Evolutionary conservation across 1,140 invertebrate genomes (phyloP), one percentile per base, ranked within the genome.

Genomic region (Drosophila pseudoobscura): DNA sequence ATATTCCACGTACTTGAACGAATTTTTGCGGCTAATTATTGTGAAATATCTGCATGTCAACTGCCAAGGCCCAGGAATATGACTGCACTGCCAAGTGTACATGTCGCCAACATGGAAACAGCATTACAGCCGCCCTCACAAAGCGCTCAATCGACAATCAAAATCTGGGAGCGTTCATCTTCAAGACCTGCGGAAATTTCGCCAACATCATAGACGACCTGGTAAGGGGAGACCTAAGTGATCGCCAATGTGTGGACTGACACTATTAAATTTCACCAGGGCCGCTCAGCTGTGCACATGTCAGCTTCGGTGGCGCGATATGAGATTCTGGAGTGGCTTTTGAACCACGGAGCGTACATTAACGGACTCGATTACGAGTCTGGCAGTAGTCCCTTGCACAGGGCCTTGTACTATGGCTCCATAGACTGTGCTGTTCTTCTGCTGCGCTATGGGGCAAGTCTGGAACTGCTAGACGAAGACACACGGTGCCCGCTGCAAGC

Each of bases 361-460:
- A 94, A 94, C 80, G 80, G 83, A 0, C 93, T 93, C 71, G 95
- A 96, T 85, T 73, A 57, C 11, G 95, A 96, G 87, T 95, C 94
- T 35, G 94, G 94, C 0, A 95, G 94, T 91, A 95, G 95, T 51
- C 92, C 95, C 0, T 80, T 96, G n/a, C 95, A 96, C 83, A 91
- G 95, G 54, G 94, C 95, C 47, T 77, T 95, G 5, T 95, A 94
- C 90, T 95, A 95, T 91, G 95, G 95, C 7, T 94, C 95, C 65
- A 91, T 96, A 39, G 89, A 93, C 58, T 92, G 92, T 24, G 94
- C 94, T 15, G 92, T 94, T 52, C 75, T 93, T 11, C 85, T 96
- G 17, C 91, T 95, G 9, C 92, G 93, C 47, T 87, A 92, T 61
- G 93, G 93, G 50, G 89, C 90, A 43, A 91, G 82, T 17, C 20